These are phyloP conservation scores for Cryptoprocta ferox DNA, from an alignment of 2,797 vertebrate genomes.

Conservation along the genomic window DNA sequence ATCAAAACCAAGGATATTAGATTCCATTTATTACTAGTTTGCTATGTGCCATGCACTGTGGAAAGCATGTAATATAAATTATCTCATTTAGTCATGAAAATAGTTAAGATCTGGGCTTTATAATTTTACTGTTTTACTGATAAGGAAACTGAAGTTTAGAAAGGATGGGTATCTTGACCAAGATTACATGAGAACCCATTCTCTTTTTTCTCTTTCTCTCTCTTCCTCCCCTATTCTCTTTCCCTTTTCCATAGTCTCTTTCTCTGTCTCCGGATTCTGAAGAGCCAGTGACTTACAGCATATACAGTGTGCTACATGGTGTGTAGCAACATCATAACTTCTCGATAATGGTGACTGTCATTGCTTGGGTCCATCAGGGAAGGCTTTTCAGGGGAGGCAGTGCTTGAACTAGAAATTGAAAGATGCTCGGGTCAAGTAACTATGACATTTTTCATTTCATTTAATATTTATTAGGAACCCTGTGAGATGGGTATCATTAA, in stretches of 20 bases:
- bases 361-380: background rate
- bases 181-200: background rate
- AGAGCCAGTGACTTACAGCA: background rate
- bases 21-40: background rate
- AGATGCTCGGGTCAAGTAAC: constrained; percentile 38
- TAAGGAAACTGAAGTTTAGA: background rate
- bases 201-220: background rate
- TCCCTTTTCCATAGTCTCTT: background rate
- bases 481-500: constrained; percentile 12
- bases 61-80: background rate
- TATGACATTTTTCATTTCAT: constrained; percentile 32
- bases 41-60: background rate
- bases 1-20: background rate
- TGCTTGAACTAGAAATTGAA: constrained; percentile 35
- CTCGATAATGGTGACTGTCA: background rate
- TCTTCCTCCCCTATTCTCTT: background rate
- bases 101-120: background rate
- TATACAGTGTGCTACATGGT: background rate
- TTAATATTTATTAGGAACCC: constrained; percentile 49
- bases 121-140: background rate
- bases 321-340: background rate
- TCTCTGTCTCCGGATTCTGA: background rate
- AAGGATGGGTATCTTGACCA: background rate
- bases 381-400: background rate
- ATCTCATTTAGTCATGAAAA: background rate